Percentiles rank a stretch among this genome's conserved stretches.
Evolutionary conservation across 2,888 invertebrate species (phyloP).

Genomic region (Eupithecia dodoneata): DNA sequence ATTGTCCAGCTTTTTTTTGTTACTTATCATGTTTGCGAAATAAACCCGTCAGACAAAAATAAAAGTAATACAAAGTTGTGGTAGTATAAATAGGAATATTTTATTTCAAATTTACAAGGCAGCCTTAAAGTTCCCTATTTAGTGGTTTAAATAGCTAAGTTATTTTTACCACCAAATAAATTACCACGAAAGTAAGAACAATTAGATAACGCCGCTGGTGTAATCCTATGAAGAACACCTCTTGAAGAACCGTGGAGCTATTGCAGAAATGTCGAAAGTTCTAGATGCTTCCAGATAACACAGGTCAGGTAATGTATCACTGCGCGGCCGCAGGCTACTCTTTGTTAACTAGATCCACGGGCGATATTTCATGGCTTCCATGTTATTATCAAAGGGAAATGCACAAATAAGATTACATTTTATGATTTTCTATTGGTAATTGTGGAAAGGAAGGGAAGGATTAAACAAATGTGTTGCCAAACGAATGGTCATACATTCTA

Average conservation of each 20-base stretch:
- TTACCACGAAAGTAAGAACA: no score
- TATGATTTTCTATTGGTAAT: neutral
- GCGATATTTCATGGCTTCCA: slow-evolving; percentile 54
- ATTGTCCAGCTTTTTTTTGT: no score
- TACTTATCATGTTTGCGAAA: no score
- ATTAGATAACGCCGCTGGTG: neutral
- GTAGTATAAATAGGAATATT: no score
- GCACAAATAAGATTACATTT: slow-evolving; percentile 10
- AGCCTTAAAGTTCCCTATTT: no score
- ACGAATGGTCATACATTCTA: neutral
- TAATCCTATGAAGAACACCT: neutral
- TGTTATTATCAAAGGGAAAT: slow-evolving; percentile 41
- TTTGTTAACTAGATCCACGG: slow-evolving; percentile 56
- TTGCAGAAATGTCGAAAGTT: slow-evolving; percentile 30
- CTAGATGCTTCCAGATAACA: slow-evolving; percentile 46
- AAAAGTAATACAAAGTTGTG: no score
- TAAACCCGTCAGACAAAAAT: no score
- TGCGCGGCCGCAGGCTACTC: slow-evolving; percentile 49
- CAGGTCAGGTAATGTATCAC: slow-evolving; percentile 56
- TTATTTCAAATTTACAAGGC: no score
- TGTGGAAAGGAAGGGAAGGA: neutral
- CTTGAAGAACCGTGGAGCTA: neutral
- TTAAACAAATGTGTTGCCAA: neutral
- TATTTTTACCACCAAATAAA: no score
- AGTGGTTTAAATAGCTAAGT: no score